Evolutionary conservation across 2,888 invertebrate genomes (phyloP).

Genomic region (Oscheius sp.): DNA sequence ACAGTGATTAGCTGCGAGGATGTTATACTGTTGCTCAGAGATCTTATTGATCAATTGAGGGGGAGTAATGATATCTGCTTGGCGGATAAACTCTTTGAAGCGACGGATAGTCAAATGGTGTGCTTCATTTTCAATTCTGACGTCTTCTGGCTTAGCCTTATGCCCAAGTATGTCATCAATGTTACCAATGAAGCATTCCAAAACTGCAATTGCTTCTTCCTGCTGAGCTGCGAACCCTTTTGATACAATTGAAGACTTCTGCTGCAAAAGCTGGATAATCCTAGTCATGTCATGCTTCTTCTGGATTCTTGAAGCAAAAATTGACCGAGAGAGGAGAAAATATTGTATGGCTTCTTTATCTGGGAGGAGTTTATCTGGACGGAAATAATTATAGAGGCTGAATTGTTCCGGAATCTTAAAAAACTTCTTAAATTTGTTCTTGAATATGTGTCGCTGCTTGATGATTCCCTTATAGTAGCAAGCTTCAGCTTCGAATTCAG

Average conservation of each 20-base stretch:
- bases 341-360: not conserved
- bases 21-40: not conserved
- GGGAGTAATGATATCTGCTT: not conserved
- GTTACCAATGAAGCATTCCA: slow-evolving; percentile 10
- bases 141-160: not conserved
- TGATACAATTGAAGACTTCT: not conserved
- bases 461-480: slow-evolving; percentile 20
- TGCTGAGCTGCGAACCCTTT: slow-evolving; percentile 3
- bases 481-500: slow-evolving; percentile 11
- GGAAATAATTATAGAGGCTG: too few relatives aligned
- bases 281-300: not conserved
- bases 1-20: not conserved
- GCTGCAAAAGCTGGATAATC: not conserved
- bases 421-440: not conserved
- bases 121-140: not conserved
- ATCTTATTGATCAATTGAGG: not conserved
- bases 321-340: not conserved
- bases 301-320: not conserved
- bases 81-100: not conserved
- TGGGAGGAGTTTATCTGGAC: not conserved
- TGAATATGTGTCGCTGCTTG: not conserved
- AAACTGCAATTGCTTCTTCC: not conserved
- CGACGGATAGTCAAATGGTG: not conserved
- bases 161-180: slow-evolving; percentile 23
- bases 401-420: too few relatives aligned